Evolutionary conservation across 2,797 vertebrate genomes (phyloP).

Genomic region (Carduelis carduelis): DNA sequence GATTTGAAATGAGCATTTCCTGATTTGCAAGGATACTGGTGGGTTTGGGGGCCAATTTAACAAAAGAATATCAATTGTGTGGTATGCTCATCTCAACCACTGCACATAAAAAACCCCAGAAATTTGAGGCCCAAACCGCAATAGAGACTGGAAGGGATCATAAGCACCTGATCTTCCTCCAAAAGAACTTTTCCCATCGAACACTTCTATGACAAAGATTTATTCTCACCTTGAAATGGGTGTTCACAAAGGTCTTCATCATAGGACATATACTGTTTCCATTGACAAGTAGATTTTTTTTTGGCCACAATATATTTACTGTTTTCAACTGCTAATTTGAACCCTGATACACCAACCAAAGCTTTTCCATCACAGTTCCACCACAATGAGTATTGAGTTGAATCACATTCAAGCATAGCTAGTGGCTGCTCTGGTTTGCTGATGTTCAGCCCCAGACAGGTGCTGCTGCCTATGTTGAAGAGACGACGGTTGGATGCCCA

Average conservation of each 20-base stretch:
- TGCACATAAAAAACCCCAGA: background rate
- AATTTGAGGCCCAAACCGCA: background rate
- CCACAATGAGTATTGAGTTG: slow-evolving; percentile 71
- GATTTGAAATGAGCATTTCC: background rate
- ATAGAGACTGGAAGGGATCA: background rate
- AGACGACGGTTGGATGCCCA: slow-evolving; percentile 89
- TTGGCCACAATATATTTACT: slow-evolving; percentile 76
- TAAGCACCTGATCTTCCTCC: background rate
- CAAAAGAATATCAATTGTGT: background rate
- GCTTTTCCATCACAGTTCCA: slow-evolving; percentile 83
- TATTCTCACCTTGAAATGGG: slow-evolving; percentile 84
- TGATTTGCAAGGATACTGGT: background rate
- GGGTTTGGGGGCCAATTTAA: background rate
- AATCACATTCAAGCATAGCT: slow-evolving; percentile 83
- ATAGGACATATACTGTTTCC: slow-evolving; percentile 80
- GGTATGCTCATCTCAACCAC: background rate
- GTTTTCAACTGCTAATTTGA: slow-evolving; percentile 73
- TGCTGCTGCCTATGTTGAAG: slow-evolving; percentile 84
- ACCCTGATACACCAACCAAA: slow-evolving; percentile 78
- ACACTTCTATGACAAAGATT: background rate
- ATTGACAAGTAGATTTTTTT: slow-evolving; percentile 68
- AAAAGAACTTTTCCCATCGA: background rate
- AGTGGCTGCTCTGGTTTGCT: slow-evolving; percentile 75
- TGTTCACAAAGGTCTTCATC: slow-evolving; percentile 84
- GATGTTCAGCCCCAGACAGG: slow-evolving; percentile 86